Conservation (phyloP, 2,113 vertebrate genomes). For the Pteruthius melanotis region DNA sequence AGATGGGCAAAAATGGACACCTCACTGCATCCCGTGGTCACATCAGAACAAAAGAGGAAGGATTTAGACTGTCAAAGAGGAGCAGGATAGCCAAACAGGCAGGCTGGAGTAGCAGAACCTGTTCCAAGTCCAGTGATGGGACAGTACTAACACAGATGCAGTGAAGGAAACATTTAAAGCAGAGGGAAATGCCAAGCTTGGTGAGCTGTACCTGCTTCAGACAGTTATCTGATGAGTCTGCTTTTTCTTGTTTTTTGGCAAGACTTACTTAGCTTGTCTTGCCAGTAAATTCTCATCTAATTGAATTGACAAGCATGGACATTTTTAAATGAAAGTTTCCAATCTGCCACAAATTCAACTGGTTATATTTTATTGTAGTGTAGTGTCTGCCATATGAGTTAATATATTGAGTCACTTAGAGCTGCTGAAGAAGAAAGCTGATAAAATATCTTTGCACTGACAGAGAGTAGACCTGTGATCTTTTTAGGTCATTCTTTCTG, state of each 20-base stretch:
- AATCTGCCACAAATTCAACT: slow-evolving; percentile 27
- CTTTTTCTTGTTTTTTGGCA: slow-evolving; percentile 26
- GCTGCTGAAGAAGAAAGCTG: slow-evolving; percentile 6
- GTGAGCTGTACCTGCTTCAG: slow-evolving; percentile 31
- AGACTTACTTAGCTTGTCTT: neutral
- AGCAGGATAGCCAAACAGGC: neutral
- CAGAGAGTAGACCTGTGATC: neutral
- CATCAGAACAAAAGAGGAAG: neutral
- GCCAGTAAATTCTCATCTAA: slow-evolving; percentile 54
- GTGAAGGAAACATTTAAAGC: neutral
- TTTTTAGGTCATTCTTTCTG: slow-evolving; percentile 24
- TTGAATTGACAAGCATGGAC: slow-evolving; percentile 52
- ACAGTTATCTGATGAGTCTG: slow-evolving; percentile 35
- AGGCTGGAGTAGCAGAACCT: neutral
- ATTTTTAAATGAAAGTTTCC: slow-evolving; percentile 49
- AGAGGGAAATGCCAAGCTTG: neutral
- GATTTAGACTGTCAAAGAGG: neutral
- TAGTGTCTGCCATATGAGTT: slow-evolving; percentile 27
- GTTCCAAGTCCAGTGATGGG: neutral
- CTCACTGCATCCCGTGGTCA: neutral
- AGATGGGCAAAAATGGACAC: neutral
- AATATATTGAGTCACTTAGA: slow-evolving; percentile 34
- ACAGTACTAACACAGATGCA: neutral
- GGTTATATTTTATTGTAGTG: slow-evolving; percentile 9
- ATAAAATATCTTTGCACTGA: slow-evolving; percentile 20